Evolutionary conservation across 2,888 invertebrate species (phyloP).

Genomic region (Sarcophaga carnaria): DNA sequence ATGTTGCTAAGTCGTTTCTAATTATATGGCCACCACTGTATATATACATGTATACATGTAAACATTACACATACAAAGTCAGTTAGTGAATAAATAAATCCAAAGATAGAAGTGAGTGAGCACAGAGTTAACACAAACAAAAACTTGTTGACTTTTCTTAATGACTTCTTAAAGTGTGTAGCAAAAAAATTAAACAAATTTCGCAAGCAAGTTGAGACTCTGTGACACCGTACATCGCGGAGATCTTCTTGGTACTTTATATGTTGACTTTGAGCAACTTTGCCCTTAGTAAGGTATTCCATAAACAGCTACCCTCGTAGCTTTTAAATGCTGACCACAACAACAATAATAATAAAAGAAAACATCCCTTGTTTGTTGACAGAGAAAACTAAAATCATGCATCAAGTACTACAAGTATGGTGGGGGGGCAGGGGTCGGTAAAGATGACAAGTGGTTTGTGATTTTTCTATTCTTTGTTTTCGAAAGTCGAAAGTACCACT

Average conservation of each 20-base stretch:
- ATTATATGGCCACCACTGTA: too few species aligned
- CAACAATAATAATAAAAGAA: neutral
- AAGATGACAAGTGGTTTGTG: neutral
- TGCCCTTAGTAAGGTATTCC: too few species aligned
- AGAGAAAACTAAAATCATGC: neutral
- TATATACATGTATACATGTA: too few species aligned
- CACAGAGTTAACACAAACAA: conserved; percentile 38
- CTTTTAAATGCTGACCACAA: conserved; percentile 51
- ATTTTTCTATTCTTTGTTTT: conserved; percentile 29
- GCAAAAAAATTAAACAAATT: conserved; percentile 12
- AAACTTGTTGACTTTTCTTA: conserved; percentile 61
- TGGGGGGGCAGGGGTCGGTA: neutral
- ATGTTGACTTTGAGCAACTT: too few species aligned
- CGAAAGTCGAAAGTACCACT: neutral
- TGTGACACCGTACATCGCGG: too few species aligned
- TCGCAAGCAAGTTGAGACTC: neutral
- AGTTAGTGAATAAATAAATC: too few species aligned
- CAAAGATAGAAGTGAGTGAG: conserved; percentile 1
- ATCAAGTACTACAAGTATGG: neutral
- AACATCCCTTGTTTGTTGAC: conserved; percentile 22
- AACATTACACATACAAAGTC: too few species aligned
- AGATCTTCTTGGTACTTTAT: too few species aligned
- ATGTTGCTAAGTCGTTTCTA: too few species aligned
- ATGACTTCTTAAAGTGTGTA: conserved; percentile 50
- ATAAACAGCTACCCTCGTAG: too few species aligned